A percentile compares a stretch with the other conserved stretches of the same genome.
phyloP scores from a whole-genome alignment of 2,888 invertebrate genomes.

The Acleris laterana region DNA sequence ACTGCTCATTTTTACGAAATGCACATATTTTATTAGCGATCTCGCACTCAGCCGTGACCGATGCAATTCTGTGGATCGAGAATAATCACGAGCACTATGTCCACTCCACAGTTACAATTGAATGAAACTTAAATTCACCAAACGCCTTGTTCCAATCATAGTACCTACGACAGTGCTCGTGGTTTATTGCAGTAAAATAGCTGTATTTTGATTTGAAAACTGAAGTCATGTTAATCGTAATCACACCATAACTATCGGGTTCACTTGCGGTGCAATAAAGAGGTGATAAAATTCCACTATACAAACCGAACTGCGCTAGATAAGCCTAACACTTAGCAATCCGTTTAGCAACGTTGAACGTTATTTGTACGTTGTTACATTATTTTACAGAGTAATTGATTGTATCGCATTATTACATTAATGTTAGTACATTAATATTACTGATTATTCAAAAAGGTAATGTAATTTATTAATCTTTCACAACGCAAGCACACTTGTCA shows the following conservation, averaged over 20 bases:
- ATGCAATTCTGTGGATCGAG: conserved; percentile 40
- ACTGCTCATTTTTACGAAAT: conserved; percentile 65
- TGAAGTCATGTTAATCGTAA: conserved; percentile 17
- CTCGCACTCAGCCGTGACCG: conserved; percentile 51
- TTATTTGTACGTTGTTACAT: background rate
- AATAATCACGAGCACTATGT: conserved; percentile 7
- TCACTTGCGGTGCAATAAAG: conserved; percentile 11
- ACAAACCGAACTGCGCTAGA: background rate
- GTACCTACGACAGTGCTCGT: no score
- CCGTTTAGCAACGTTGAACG: no score
- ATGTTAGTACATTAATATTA: conserved; percentile 11
- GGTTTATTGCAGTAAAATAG: background rate
- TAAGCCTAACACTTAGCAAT: background rate
- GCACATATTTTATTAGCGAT: conserved; percentile 54
- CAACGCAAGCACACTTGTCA: background rate
- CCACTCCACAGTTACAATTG: conserved; percentile 1
- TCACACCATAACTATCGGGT: conserved; percentile 32
- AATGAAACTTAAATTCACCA: background rate
- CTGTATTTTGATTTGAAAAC: background rate
- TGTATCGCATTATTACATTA: conserved; percentile 18
- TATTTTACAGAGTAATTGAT: conserved; percentile 12
- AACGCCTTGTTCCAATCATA: background rate
- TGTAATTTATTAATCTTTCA: conserved; percentile 20
- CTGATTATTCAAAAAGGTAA: conserved; percentile 28
- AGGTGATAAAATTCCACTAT: conserved; percentile 15